Evolutionary conservation across 2,888 invertebrate genomes (phyloP).

Genomic region (Schrankia costaestrigalis): DNA sequence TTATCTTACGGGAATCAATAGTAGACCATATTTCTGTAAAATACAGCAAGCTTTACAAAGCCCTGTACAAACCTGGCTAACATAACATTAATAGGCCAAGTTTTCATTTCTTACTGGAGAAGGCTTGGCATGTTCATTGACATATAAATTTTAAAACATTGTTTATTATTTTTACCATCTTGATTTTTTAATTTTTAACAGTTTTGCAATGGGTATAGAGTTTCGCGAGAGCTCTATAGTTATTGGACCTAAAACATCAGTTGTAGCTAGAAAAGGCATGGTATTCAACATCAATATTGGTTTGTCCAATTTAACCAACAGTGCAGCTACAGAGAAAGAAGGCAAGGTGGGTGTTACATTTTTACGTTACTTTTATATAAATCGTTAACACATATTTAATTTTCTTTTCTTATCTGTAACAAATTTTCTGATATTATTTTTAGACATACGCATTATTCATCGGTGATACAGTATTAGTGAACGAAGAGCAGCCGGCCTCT

Average conservation of each 20-base stretch:
- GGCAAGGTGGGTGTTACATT: conserved; percentile 85
- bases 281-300: conserved; percentile 98
- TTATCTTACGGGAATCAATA: no score
- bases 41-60: no score
- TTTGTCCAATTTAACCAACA: conserved; percentile 90
- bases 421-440: no score
- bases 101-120: no score
- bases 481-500: conserved; percentile 92
- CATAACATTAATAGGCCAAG: no score
- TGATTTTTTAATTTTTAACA: no score
- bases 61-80: no score
- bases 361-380: background rate
- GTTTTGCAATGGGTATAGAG: conserved; percentile 98
- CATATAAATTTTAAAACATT: no score
- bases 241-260: conserved; percentile 93
- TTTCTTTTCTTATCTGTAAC: no score
- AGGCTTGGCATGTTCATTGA: no score
- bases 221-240: conserved; percentile 97
- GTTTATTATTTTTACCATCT: no score
- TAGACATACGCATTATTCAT: conserved; percentile 93
- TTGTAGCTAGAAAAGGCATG: conserved; percentile 94
- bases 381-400: background rate
- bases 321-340: conserved; percentile 90
- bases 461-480: conserved; percentile 98
- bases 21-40: no score